These are phyloP conservation scores for Spheniscus mendiculus DNA, from an alignment of 2,113 vertebrate genomes.

Conservation along the genomic window DNA sequence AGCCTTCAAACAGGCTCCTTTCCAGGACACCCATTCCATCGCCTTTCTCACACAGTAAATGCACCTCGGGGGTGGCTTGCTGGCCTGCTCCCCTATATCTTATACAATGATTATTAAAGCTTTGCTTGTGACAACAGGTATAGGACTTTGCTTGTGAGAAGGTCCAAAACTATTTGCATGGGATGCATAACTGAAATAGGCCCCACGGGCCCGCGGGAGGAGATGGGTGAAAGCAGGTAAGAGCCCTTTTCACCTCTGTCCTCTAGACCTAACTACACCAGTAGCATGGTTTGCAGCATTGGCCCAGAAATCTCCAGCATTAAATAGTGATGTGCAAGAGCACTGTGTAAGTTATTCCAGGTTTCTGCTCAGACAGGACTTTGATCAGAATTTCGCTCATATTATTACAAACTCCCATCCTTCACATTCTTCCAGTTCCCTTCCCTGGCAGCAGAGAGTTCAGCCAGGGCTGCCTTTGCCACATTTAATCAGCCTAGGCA, in stretches of 20 bases:
- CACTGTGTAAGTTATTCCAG: not conserved
- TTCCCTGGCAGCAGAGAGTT: not conserved
- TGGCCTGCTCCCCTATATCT: not conserved
- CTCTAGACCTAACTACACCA: not conserved
- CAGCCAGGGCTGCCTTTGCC: not conserved
- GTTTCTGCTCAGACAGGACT: not conserved
- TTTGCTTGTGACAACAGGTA: not conserved
- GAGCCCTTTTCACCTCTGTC: not conserved
- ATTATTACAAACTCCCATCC: not conserved
- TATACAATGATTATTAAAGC: not conserved
- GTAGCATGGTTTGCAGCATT: not conserved
- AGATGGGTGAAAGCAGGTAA: not conserved
- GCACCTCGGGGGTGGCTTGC: accelerated
- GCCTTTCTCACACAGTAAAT: not conserved
- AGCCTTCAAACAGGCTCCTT: not conserved
- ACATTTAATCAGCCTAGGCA: not conserved
- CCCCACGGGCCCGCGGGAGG: not conserved
- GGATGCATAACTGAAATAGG: not conserved
- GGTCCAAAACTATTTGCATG: not conserved
- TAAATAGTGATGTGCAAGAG: not conserved
- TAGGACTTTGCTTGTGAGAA: not conserved
- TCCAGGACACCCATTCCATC: accelerated
- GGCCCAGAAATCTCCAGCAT: not conserved
- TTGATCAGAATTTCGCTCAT: not conserved
- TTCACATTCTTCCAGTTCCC: not conserved